Percentiles rank a stretch among this genome's conserved stretches.
Conservation (phyloP, 2,888 invertebrate species). For the Papilio demoleus region DNA sequence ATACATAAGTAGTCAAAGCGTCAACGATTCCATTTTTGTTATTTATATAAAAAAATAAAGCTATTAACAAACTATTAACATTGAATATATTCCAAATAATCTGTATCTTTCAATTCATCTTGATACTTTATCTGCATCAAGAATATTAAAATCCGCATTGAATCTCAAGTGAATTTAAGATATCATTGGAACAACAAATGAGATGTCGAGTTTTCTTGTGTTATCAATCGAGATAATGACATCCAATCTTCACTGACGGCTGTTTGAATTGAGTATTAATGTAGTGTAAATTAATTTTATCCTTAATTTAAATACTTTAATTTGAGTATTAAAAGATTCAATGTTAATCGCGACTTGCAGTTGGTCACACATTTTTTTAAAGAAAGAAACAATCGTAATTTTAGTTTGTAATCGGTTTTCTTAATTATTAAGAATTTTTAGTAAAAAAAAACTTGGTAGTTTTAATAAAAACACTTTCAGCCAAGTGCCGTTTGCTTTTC, state of each 20-base stretch:
- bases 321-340: background rate
- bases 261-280: conserved; percentile 9
- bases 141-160: conserved; percentile 26
- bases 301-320: background rate
- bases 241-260: background rate
- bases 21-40: too few relatives aligned
- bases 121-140: conserved; percentile 19
- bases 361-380: too few relatives aligned
- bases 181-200: conserved; percentile 26
- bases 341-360: background rate
- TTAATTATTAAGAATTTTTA: too few relatives aligned
- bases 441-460: too few relatives aligned
- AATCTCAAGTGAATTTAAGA: conserved; percentile 21
- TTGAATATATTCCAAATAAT: background rate
- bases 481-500: too few relatives aligned
- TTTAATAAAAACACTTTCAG: too few relatives aligned
- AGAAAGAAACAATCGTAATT: too few relatives aligned
- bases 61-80: background rate
- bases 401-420: background rate
- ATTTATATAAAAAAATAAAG: too few relatives aligned
- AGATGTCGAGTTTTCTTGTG: conserved; percentile 5
- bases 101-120: background rate
- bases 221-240: conserved; percentile 17
- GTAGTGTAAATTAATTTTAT: background rate
- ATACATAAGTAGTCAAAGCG: too few relatives aligned